These are phyloP conservation scores for Cosmorhoe ocellata DNA, from an alignment of 2,888 invertebrate species.

Conservation along the genomic window DNA sequence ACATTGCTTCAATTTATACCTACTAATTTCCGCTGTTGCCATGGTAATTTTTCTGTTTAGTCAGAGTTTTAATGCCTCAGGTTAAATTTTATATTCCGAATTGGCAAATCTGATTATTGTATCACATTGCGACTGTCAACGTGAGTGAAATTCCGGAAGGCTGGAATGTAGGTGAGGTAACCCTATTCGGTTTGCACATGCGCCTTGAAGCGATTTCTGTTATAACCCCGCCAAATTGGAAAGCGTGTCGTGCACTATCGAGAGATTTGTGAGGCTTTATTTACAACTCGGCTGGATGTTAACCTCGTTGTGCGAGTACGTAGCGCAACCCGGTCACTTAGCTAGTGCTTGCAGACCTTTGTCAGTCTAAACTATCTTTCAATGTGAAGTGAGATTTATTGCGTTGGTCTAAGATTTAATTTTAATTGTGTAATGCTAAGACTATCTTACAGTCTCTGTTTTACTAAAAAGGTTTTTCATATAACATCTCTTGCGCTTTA, in stretches of 20 bases:
- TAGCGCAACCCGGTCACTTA: conserved; percentile 76
- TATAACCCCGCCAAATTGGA: conserved; percentile 61
- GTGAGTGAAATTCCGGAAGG: conserved; percentile 77
- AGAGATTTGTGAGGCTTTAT: conserved; percentile 55
- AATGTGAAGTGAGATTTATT: conserved; percentile 7
- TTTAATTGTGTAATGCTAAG: not conserved
- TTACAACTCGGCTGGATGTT: conserved; percentile 62
- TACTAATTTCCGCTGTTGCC: no score
- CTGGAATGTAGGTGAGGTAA: conserved; percentile 77
- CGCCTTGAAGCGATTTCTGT: conserved; percentile 71
- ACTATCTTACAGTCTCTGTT: no score
- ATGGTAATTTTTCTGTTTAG: no score
- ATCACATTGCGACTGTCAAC: conserved; percentile 64
- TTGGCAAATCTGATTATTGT: conserved; percentile 56
- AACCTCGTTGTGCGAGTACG: conserved; percentile 69
- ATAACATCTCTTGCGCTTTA: no score
- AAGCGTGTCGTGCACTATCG: conserved; percentile 46
- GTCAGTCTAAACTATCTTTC: conserved; percentile 5
- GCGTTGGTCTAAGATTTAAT: conserved; percentile 1
- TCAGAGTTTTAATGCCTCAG: no score
- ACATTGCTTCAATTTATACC: no score
- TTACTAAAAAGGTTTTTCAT: no score
- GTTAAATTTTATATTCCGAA: conserved; percentile 25
- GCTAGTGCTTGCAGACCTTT: conserved; percentile 42
- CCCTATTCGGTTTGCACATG: conserved; percentile 75